Evolutionary conservation across 2,113 vertebrate species (phyloP), one percentile per base, ranked within the genome.

Genomic region (Phrynosoma blainvillii): DNA sequence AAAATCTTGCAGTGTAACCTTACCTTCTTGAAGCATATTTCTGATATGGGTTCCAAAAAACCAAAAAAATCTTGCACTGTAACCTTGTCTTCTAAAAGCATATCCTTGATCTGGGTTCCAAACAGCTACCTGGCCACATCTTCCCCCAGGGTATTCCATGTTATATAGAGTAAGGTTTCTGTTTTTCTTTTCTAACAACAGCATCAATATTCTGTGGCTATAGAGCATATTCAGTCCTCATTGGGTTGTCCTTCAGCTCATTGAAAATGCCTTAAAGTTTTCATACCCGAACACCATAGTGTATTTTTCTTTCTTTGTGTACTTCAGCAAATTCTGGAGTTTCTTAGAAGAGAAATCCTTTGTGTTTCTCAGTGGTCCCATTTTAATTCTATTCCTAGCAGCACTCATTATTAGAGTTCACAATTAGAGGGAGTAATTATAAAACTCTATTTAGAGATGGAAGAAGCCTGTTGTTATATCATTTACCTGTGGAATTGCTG

Each of bases 371-470:
- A 70, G 68, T 70, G 25, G 68, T 70, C 25, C 27, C 30, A n/a
- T 71, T 71, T n/a, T 71, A 13, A 59, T 12, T 32, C 11, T 25
- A 73, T 2, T 73, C 30, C n/a, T 73, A n/a, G 11, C n/a, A n/a
- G 30, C 13, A 73, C 30, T 71, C 5, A n/a, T n/a, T 14, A 32
- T 18, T 5, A 20, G 2, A 36, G 18, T 40, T 75, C 32, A 32
- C 18, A 18, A 40, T 36, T 75, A 40, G 73, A 75, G 32, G 6
- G 16, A 40, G 14, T 32, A 40, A 85, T 85, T 66, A 40, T 59
- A 54, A 59, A 89, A 62, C 30, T 65, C 86, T 47, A 70, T 84
- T 91, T 82, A 85, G 75, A 30, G 89, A 12, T 88, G 47, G 2
- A 5, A 56, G 59, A 40, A 27, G 36, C 23, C n/a, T 76, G 12